phyloP scores from a whole-genome alignment of 2,888 invertebrate genomes.

The Rhagium mordax region DNA sequence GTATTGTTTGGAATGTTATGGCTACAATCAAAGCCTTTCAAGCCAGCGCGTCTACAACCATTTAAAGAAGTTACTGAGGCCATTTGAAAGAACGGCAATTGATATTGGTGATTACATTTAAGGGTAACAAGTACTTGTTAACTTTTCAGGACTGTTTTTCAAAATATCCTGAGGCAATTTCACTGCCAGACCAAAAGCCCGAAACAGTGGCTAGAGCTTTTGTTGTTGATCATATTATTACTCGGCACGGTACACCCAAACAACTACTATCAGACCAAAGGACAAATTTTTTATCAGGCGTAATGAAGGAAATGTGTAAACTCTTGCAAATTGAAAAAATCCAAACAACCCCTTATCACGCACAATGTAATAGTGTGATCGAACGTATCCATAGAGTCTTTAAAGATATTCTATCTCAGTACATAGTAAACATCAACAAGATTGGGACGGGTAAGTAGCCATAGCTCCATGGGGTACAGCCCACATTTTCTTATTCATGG shows the following conservation, averaged over 20 bases:
- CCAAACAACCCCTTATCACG: not conserved
- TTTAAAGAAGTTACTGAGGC: slow-evolving; percentile 19
- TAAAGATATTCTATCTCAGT: not conserved
- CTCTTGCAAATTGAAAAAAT: not conserved
- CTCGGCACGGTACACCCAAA: slow-evolving; percentile 39
- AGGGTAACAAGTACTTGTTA: slow-evolving; percentile 49
- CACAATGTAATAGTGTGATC: not conserved
- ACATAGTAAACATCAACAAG: slow-evolving; percentile 11
- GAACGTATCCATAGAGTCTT: not conserved
- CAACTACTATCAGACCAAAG: too few species aligned
- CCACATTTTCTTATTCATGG: too few species aligned
- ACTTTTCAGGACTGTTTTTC: slow-evolving; percentile 50
- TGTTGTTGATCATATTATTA: slow-evolving; percentile 43
- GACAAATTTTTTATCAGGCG: not conserved
- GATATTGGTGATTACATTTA: slow-evolving; percentile 35
- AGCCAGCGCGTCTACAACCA: slow-evolving; percentile 16
- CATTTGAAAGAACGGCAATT: slow-evolving; percentile 45
- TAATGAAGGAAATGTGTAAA: not conserved
- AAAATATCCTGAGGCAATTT: slow-evolving; percentile 44
- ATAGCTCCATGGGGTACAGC: too few species aligned
- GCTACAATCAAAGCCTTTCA: slow-evolving; percentile 42
- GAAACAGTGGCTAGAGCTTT: slow-evolving; percentile 40
- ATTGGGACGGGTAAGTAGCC: not conserved
- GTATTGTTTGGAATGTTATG: slow-evolving; percentile 31
- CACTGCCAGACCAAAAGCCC: too few species aligned